Evolutionary conservation across 2,888 invertebrate species (phyloP), one percentile per base, ranked within the genome.

Genomic region (Synergus laeviventris): DNA sequence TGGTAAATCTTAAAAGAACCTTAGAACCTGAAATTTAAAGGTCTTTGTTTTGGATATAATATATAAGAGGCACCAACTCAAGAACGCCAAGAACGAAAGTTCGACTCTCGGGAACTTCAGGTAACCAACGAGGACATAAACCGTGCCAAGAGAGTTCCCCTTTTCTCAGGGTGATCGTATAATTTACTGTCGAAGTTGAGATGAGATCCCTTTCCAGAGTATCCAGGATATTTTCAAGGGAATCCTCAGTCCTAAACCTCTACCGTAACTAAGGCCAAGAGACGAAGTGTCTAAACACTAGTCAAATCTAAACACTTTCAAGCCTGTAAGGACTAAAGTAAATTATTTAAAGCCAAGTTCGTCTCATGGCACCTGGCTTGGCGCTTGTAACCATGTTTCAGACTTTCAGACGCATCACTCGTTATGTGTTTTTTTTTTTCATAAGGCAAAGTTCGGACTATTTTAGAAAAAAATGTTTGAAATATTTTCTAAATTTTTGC

Each of bases 1-100:
- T 31, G 45, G 42, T 24, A 66, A 45, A 66, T 21, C 9, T 21
- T 45, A 24, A 49, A 49, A 16, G 70, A 49, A 70, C 45, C 31
- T 31, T 70, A 49, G 49, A 49, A 31, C 24, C 49, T 70, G 16
- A 70, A 62, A 70, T 70, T 70, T 70, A 45, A 49, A 45, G 70
- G 49, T 70, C 70, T 70, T 70, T 70, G 70, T 70, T 49, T 70
- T 31, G 70, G 31, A 31, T 49, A 70, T 49, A 70, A n/a, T 70
- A 49, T 70, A 49, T 49, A 36, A n/a, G 70, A 49, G 49, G 49
- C 49, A 70, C 16, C 49, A 70, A 36, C 45, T 21, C 18, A 39
- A 38, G 18, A 39, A 39, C 38, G 21, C 31, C 31, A 45, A 45
- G 49, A 70, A 70, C 31, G 49, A 24, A 24, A 70, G 70, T 70